A percentile compares a stretch with the other conserved stretches of the same genome.
Evolutionary conservation across 2,113 vertebrate genomes (phyloP).

Genomic region (Caloenas nicobarica): DNA sequence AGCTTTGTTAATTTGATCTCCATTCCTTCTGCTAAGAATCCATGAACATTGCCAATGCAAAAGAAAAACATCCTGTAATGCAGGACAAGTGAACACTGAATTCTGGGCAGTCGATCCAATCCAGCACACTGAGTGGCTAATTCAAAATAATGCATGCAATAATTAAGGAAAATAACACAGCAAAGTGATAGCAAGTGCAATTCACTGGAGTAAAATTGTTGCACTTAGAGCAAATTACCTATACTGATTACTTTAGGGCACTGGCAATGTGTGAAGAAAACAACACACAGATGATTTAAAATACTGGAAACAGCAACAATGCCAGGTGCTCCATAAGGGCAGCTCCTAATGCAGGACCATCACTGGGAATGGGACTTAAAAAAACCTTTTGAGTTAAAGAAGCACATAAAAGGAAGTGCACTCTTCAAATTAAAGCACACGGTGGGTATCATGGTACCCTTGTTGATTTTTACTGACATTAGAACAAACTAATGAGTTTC

Average conservation of each 20-base stretch:
- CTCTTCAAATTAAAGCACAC: not conserved
- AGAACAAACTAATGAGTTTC: not conserved
- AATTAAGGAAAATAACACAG: not conserved
- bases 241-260: not conserved
- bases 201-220: not conserved
- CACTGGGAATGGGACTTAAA: not conserved
- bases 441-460: not conserved
- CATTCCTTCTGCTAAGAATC: not conserved
- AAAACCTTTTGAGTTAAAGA: not conserved
- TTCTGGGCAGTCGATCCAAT: not conserved
- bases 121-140: not conserved
- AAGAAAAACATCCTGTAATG: not conserved
- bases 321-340: not conserved
- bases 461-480: not conserved
- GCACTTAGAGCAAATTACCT: not conserved
- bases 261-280: not conserved
- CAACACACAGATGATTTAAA: not conserved
- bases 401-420: not conserved
- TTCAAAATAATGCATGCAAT: not conserved
- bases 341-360: not conserved
- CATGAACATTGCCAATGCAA: not conserved
- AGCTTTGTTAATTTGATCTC: slow-evolving; percentile 16
- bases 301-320: not conserved
- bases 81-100: not conserved
- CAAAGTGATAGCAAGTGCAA: not conserved